A percentile compares a stretch with the other conserved stretches of the same genome.
phyloP scores from a whole-genome alignment of 2,888 invertebrate genomes.

The Pyrgus malvae region DNA sequence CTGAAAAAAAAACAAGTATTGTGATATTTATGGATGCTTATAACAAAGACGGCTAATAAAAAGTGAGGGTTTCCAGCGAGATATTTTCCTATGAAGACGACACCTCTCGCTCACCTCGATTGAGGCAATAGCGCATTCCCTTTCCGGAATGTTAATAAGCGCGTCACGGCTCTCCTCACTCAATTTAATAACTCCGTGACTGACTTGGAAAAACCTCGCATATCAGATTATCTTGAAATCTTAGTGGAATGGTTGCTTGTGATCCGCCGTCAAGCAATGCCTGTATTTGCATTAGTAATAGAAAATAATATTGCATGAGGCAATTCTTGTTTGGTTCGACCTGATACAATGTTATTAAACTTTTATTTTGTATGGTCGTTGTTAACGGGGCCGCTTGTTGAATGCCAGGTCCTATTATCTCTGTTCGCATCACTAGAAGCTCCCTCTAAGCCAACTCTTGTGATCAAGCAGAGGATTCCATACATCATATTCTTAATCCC shows the following conservation, averaged over 20 bases:
- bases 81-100: conserved; percentile 5
- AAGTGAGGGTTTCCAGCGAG: not conserved
- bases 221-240: not conserved
- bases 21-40: not conserved
- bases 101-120: conserved; percentile 18
- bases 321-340: too few relatives aligned
- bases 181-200: conserved; percentile 37
- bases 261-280: not conserved
- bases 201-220: conserved; percentile 21
- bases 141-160: conserved; percentile 34
- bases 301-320: too few relatives aligned
- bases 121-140: conserved; percentile 14
- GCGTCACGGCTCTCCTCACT: conserved; percentile 24
- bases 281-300: too few relatives aligned
- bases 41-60: not conserved
- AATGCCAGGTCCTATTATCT: too few relatives aligned
- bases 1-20: not conserved
- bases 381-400: too few relatives aligned
- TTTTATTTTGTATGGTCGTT: too few relatives aligned
- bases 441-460: too few relatives aligned
- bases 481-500: too few relatives aligned
- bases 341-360: too few relatives aligned
- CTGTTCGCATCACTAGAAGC: too few relatives aligned
- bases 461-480: too few relatives aligned
- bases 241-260: too few relatives aligned